These are phyloP conservation scores for Macrotis lagotis DNA, from an alignment of 2,113 vertebrate genomes.

Conservation along the genomic window DNA sequence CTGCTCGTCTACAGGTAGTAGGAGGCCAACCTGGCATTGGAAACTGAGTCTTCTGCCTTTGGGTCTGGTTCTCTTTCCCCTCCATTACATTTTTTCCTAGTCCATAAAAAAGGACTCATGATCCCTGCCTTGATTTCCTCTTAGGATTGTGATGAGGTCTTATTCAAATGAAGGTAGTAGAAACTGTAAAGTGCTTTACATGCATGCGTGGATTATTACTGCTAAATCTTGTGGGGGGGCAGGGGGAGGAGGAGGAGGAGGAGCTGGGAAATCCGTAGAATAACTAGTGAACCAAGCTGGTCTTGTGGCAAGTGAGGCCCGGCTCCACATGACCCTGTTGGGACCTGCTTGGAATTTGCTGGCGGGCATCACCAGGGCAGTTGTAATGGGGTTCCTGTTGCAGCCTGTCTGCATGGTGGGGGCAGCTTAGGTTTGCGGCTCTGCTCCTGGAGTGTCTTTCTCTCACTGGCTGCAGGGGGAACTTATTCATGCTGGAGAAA, in stretches of 20 bases:
- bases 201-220: neutral
- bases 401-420: slow-evolving; percentile 70
- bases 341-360: slow-evolving; percentile 73
- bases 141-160: neutral
- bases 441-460: slow-evolving; percentile 73
- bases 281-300: neutral
- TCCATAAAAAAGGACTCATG: neutral
- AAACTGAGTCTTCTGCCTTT: neutral
- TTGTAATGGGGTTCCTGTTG: slow-evolving; percentile 74
- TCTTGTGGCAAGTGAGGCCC: neutral
- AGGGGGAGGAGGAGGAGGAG: neutral
- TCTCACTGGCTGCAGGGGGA: slow-evolving; percentile 78
- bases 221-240: neutral
- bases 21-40: neutral
- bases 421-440: slow-evolving; percentile 77
- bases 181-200: neutral
- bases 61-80: neutral
- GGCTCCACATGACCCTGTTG: slow-evolving; percentile 56
- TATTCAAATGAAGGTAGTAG: neutral
- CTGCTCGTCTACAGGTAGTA: neutral
- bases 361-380: slow-evolving; percentile 73
- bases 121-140: neutral
- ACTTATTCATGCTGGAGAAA: slow-evolving; percentile 82
- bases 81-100: neutral
- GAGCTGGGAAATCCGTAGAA: neutral